Evolutionary conservation across 2,888 invertebrate species (phyloP).

Genomic region (Syritta pipiens): DNA sequence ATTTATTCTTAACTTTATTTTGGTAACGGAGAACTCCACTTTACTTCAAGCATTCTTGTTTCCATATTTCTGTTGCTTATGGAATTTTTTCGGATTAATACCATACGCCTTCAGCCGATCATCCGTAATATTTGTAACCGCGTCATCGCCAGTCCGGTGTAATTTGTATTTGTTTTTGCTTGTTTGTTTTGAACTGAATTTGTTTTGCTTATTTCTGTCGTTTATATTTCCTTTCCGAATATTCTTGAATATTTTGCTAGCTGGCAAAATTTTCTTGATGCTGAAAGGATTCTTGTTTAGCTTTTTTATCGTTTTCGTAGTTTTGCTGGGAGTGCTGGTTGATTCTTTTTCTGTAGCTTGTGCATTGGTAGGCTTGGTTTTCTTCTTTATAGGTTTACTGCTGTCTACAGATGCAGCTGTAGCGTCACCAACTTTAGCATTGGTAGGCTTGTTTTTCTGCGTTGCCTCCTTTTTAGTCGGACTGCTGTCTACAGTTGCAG

Average conservation of each 20-base stretch:
- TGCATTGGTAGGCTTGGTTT: conserved; percentile 9
- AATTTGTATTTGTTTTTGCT: conserved; percentile 69
- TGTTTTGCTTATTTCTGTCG: conserved; percentile 70
- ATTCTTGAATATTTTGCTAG: not conserved
- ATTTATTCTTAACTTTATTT: too few species aligned
- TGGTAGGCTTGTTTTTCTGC: too few species aligned
- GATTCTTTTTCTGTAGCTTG: not conserved
- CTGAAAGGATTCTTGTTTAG: conserved; percentile 67
- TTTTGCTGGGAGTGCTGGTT: not conserved
- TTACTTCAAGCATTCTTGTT: conserved; percentile 38
- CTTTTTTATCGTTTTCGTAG: not conserved
- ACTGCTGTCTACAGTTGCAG: too few species aligned
- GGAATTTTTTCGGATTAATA: conserved; percentile 91
- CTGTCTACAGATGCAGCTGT: too few species aligned
- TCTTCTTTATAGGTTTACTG: too few species aligned
- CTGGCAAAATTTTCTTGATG: conserved; percentile 43
- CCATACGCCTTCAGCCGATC: conserved; percentile 94
- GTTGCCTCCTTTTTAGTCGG: too few species aligned
- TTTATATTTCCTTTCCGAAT: conserved; percentile 42
- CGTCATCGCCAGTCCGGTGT: conserved; percentile 30
- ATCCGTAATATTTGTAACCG: too few species aligned
- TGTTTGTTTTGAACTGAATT: too few species aligned
- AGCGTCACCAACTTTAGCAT: too few species aligned
- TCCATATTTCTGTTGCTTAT: conserved; percentile 76
- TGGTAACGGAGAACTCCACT: too few species aligned